phyloP scores from a whole-genome alignment of 2,797 vertebrate genomes.

The Melanotaenia parkinsoni region DNA sequence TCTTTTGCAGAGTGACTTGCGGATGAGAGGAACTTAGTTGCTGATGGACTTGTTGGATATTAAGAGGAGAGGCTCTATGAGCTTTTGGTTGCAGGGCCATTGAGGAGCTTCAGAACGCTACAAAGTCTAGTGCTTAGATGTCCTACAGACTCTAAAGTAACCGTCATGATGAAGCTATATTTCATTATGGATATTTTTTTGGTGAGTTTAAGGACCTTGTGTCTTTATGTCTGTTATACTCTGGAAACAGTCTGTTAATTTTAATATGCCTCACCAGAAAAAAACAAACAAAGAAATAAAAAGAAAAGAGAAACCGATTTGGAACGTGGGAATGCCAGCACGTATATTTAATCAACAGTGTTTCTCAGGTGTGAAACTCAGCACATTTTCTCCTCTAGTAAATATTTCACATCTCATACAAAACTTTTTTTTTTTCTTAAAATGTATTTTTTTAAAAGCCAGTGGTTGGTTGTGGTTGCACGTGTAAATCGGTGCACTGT shows the following conservation, averaged over 20 bases:
- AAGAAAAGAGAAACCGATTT: conserved; percentile 13
- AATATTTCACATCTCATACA: conserved; percentile 27
- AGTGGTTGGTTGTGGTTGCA: neutral
- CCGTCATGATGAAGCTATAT: neutral
- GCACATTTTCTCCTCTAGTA: no score
- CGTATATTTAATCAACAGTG: conserved; percentile 33
- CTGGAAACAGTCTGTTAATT: neutral
- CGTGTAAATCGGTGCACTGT: neutral
- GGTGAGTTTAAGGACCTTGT: conserved; percentile 2
- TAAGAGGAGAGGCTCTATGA: neutral
- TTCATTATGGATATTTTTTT: neutral
- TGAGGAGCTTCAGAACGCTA: neutral
- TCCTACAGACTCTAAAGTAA: conserved; percentile 8
- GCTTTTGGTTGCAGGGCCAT: neutral
- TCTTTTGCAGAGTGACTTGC: conserved; percentile 12
- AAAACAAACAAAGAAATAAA: neutral
- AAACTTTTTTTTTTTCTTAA: neutral
- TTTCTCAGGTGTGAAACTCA: conserved; percentile 31
- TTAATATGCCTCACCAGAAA: neutral
- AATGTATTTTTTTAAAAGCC: conserved; percentile 4
- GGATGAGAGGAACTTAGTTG: conserved; percentile 14
- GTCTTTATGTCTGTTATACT: neutral
- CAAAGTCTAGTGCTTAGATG: neutral
- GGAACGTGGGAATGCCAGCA: conserved; percentile 4
- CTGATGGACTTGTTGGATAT: neutral